Conservation (phyloP, 1,140 invertebrate genomes). For the Halictus rubicundus region DNA sequence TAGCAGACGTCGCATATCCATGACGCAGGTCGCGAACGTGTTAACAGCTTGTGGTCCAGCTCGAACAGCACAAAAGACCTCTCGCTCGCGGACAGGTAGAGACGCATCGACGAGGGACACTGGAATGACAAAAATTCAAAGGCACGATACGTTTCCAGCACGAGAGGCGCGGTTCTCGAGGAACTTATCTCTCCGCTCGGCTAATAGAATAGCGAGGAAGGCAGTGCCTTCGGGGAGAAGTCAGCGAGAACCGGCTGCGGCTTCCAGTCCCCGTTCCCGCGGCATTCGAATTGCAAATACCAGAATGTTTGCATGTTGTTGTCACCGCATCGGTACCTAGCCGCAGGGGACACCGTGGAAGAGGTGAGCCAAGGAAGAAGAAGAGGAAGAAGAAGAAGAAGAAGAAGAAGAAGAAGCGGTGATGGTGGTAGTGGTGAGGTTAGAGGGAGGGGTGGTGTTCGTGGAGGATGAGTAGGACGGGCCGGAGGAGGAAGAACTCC, state of each 20-base stretch:
- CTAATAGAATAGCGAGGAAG: conserved; percentile 61
- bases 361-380: conserved; percentile 9
- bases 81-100: no score
- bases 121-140: background rate
- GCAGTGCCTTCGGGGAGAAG: conserved; percentile 28
- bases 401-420: conserved; percentile 5
- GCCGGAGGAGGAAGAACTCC: conserved; percentile 58
- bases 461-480: conserved; percentile 17
- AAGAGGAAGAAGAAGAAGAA: conserved; percentile 32
- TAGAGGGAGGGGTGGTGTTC: background rate
- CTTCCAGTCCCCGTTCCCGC: conserved; percentile 68
- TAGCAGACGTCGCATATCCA: no score
- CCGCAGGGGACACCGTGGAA: conserved; percentile 60
- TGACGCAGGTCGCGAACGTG: no score
- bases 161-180: background rate
- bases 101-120: no score
- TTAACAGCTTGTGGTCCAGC: no score
- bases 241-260: conserved; percentile 50
- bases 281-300: conserved; percentile 81
- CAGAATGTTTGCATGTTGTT: conserved; percentile 81
- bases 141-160: background rate
- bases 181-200: conserved; percentile 50
- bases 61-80: no score
- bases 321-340: conserved; percentile 76
- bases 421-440: background rate